phyloP scores from a whole-genome alignment of 2,888 invertebrate species.

The Colostygia pectinataria region DNA sequence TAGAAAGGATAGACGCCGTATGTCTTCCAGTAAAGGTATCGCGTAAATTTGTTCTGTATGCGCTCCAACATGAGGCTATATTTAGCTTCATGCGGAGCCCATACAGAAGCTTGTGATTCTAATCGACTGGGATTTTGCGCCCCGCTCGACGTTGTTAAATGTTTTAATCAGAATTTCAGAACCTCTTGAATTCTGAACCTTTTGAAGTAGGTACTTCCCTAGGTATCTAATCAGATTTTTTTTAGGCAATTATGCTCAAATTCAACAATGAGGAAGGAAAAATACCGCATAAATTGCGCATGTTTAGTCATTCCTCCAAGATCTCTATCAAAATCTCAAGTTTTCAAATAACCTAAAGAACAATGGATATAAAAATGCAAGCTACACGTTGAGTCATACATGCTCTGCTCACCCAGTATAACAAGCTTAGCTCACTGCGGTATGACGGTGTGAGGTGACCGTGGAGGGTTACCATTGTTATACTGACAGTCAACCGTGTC shows the following conservation, averaged over 20 bases:
- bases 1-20: too few species aligned
- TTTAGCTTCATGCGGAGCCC: too few species aligned
- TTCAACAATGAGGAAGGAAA: background rate
- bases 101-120: too few species aligned
- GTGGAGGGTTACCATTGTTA: slow-evolving; percentile 19
- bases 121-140: too few species aligned
- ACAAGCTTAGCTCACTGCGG: slow-evolving; percentile 6
- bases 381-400: slow-evolving; percentile 1
- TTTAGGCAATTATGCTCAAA: background rate
- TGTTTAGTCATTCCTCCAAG: background rate
- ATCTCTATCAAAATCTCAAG: slow-evolving; percentile 1
- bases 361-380: background rate
- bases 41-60: too few species aligned
- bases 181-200: background rate
- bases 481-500: slow-evolving; percentile 17
- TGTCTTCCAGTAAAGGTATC: too few species aligned
- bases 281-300: background rate
- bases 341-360: background rate
- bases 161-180: too few species aligned
- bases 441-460: slow-evolving; percentile 24
- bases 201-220: too few species aligned
- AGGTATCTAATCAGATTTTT: too few species aligned
- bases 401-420: slow-evolving; percentile 5
- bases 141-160: too few species aligned
- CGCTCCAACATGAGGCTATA: too few species aligned